Evolutionary conservation across 1,140 invertebrate genomes (phyloP), one percentile per base, ranked within the genome.

Genomic region (Eufriesea mexicana): DNA sequence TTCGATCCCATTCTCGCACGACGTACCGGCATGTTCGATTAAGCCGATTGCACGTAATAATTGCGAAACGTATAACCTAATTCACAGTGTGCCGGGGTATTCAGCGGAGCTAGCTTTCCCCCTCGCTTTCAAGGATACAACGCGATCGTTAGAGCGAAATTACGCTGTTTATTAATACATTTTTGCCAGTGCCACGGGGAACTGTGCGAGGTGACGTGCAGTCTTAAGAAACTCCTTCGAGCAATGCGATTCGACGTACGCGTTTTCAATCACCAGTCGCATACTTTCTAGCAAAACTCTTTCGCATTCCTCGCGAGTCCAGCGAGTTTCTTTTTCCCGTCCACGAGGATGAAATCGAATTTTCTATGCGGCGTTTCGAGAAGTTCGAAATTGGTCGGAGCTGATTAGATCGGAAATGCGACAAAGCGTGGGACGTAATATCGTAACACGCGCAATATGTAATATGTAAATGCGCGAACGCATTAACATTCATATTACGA

Each of bases 61-160:
- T 82, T 76, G 45, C 79, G 55, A 57, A 74, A 75, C 25, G 28
- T 25, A 64, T 16, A 45, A 25, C n/a, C 47, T 51, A 59, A 71
- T 64, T 77, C 73, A 16, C 45, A 10, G n/a, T 16, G 28, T 45
- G 45, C 14, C 35, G n/a, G 18, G 73, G 9, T 35, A 59, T 62
- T 64, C 64, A 20, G 54, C 18, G 28, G 51, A 42, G 45, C 51
- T 77, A 9, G 35, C 45, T 76, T 81, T 85, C 71, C 72, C 64
- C 61, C 18, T 49, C 74, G 49, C 47, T 82, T 82, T 86, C 85
- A 86, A 86, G 84, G 79, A 86, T 86, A 77, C 20, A 68, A 67
- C 61, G 73, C 79, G 59, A 73, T 59, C 72, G 68, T 83, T 78
- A 68, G 73, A 71, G 55, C 35, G 61, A 28, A 59, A 86, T 86